Evolutionary conservation across 2,888 invertebrate genomes (phyloP).

Genomic region (Chrysolina americana): DNA sequence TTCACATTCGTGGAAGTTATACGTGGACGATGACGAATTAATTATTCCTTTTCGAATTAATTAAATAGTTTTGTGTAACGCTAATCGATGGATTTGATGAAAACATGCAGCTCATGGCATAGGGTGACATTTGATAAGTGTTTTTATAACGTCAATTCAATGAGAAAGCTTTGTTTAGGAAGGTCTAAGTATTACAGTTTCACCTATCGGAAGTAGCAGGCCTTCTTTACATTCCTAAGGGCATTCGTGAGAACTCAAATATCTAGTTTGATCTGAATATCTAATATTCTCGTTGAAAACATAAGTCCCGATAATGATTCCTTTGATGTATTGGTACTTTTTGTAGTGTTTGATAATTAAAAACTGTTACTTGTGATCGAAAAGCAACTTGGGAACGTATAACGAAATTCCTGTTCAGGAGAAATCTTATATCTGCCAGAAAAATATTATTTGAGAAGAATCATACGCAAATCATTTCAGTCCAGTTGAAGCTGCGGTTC

Average conservation of each 20-base stretch:
- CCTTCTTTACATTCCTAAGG: neutral
- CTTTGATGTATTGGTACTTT: too few relatives aligned
- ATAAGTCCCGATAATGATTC: too few relatives aligned
- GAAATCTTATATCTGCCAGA: too few relatives aligned
- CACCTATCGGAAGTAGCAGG: neutral
- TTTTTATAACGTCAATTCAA: too few relatives aligned
- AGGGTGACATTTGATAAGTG: neutral
- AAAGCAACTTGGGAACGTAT: too few relatives aligned
- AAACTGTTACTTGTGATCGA: too few relatives aligned
- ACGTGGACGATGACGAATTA: conserved; percentile 40
- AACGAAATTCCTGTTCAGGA: too few relatives aligned
- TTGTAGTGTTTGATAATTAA: too few relatives aligned
- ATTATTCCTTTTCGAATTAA: conserved; percentile 24
- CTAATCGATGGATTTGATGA: conserved; percentile 9
- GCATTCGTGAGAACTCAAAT: neutral
- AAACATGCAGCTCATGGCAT: neutral
- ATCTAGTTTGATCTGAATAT: too few relatives aligned
- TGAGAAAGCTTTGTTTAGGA: too few relatives aligned
- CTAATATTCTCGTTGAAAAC: too few relatives aligned
- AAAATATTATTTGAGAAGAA: neutral
- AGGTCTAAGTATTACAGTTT: neutral
- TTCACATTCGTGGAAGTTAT: conserved; percentile 44
- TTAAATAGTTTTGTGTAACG: conserved; percentile 14
- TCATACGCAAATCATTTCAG: neutral
- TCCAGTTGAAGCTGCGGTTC: too few relatives aligned